Evolutionary conservation across 1,140 invertebrate genomes (phyloP).

Genomic region (Pollicipes pollicipes): DNA sequence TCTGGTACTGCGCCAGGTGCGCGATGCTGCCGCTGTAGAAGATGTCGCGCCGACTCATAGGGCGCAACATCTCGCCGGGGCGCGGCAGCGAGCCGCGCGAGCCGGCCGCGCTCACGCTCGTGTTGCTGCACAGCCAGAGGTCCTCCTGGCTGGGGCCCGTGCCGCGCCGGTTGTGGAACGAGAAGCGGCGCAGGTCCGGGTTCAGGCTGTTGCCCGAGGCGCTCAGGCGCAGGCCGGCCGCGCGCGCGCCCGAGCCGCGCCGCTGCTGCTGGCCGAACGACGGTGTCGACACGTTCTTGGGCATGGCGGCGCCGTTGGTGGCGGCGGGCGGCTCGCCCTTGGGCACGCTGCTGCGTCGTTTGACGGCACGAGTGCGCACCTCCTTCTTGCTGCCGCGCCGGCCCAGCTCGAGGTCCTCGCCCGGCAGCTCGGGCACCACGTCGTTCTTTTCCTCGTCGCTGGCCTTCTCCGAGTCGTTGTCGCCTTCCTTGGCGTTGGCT

Average conservation of each 20-base stretch:
- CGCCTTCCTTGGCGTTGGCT: background rate
- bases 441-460: slow-evolving; percentile 5
- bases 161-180: background rate
- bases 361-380: background rate
- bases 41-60: slow-evolving; percentile 88
- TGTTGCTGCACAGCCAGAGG: slow-evolving; percentile 1
- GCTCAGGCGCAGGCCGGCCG: background rate
- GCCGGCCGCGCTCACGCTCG: slow-evolving; percentile 1
- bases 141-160: background rate
- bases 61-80: slow-evolving; percentile 49
- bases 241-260: background rate
- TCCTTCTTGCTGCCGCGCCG: slow-evolving; percentile 4
- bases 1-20: slow-evolving; percentile 78
- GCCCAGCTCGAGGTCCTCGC: background rate
- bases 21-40: slow-evolving; percentile 91
- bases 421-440: slow-evolving; percentile 1
- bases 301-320: background rate
- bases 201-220: slow-evolving; percentile 6
- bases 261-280: background rate
- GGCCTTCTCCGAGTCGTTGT: background rate
- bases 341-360: background rate
- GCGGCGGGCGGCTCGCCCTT: background rate
- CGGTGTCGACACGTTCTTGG: background rate
- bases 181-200: background rate
- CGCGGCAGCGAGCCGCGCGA: slow-evolving; percentile 1